Evolutionary conservation across 2,797 vertebrate species (phyloP).

Genomic region (Liparis tanakae): DNA sequence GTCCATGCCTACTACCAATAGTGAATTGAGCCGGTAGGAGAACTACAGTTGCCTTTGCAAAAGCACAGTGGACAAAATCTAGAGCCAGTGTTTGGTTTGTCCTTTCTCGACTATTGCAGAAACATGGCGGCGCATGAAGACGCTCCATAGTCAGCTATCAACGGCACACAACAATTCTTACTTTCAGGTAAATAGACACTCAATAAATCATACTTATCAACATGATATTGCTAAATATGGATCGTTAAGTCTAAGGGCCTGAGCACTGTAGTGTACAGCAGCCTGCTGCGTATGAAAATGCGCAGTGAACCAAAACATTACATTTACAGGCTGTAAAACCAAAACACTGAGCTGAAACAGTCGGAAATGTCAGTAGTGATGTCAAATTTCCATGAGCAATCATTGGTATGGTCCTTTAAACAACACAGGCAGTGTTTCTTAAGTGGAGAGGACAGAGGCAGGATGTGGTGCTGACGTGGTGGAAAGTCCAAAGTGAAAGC

Average conservation of each 20-base stretch:
- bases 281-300: neutral
- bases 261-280: neutral
- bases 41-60: neutral
- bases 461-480: constrained; percentile 52
- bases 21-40: neutral
- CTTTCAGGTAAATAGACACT: neutral
- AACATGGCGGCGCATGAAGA: neutral
- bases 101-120: neutral
- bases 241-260: neutral
- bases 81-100: neutral
- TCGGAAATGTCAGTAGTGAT: neutral
- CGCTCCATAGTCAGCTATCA: too few relatives aligned
- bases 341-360: neutral
- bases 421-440: constrained; percentile 10
- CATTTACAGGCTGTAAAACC: neutral
- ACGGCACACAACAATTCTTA: neutral
- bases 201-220: neutral
- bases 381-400: neutral
- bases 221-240: neutral
- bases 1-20: too few relatives aligned
- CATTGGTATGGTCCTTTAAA: constrained; percentile 21
- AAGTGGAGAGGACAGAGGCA: constrained; percentile 47
- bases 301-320: neutral
- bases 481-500: constrained; percentile 59
- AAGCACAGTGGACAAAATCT: neutral